phyloP scores from a whole-genome alignment of 2,113 vertebrate species.

The Lota lota region DNA sequence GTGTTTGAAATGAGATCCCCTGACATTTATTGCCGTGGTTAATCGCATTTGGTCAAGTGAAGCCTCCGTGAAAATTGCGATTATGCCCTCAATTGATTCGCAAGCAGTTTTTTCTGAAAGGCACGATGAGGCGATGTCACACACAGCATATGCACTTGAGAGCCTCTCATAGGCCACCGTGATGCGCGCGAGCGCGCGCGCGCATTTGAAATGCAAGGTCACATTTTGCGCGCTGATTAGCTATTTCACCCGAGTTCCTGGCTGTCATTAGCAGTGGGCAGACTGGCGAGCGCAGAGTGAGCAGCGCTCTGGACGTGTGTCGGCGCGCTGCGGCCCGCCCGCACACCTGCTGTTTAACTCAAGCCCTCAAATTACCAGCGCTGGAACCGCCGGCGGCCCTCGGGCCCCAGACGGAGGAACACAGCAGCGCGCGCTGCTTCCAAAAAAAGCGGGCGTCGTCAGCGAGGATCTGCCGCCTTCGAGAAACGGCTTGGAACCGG shows the following conservation, averaged over 20 bases:
- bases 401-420: background rate
- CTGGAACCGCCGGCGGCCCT: conserved; percentile 23
- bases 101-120: too few relatives aligned
- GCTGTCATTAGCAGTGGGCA: conserved; percentile 46
- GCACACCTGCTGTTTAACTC: conserved; percentile 52
- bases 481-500: too few relatives aligned
- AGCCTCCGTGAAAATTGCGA: conserved; percentile 28
- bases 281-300: conserved; percentile 39
- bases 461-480: background rate
- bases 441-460: background rate
- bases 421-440: background rate
- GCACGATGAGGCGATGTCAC: too few relatives aligned
- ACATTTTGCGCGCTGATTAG: conserved; percentile 25
- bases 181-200: too few relatives aligned
- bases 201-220: conserved; percentile 12
- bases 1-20: conserved; percentile 14
- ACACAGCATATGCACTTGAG: too few relatives aligned
- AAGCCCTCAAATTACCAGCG: conserved; percentile 48
- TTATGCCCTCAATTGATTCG: conserved; percentile 11
- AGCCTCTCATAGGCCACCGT: too few relatives aligned
- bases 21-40: conserved; percentile 12
- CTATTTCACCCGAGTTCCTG: conserved; percentile 36
- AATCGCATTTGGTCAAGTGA: conserved; percentile 26
- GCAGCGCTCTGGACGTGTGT: conserved; percentile 7
- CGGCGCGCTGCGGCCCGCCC: conserved; percentile 22